Evolutionary conservation across 2,113 vertebrate species (phyloP), one percentile per base, ranked within the genome.

Genomic region (Turdus rufiventris): DNA sequence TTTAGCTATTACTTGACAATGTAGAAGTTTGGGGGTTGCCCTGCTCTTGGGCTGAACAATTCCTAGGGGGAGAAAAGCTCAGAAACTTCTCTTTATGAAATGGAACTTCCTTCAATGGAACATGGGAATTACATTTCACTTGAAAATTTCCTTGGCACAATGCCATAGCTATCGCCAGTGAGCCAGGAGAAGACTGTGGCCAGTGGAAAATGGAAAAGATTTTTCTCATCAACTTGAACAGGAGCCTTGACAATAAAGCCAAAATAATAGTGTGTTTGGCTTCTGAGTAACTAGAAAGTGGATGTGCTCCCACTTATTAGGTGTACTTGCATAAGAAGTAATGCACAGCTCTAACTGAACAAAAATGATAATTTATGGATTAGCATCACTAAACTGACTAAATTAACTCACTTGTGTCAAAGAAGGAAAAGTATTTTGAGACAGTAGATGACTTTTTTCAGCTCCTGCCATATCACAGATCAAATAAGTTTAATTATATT

Each of bases 121-220:
- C 78, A 91, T 38, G 50, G 61, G 47, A 94, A 84, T 92, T 61
- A 78, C 45, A 92, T 48, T 88, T 61, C 89, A 91, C 62, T 66
- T 91, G 78, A 86, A 50, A 62, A 42, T 77, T 94, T 83, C 72
- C 78, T 85, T 95, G 94, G 80, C 70, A 14, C 71, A 51, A 72
- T 68, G 43, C 62, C 74, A 70, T 28, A 85, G 33, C 20, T 76
- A 51, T 85, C 86, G 78, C 48, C 5, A 2, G 40, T 81, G 40
- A 88, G 77, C 70, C 71, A 91, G 54, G 29, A 89, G 93, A 94
- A 91, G 40, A 50, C 53, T 51, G 33, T 43, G 82, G 79, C 79
- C 89, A 94, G 70, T 83, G 89, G 84, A 95, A 89, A 95, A 94
- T 88, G 85, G 82, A 89, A 94, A 95, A 93, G 20, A 47, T 76